Evolutionary conservation across 2,888 invertebrate genomes (phyloP), one percentile per base, ranked within the genome.

Genomic region (Perizoma flavofasciatum): DNA sequence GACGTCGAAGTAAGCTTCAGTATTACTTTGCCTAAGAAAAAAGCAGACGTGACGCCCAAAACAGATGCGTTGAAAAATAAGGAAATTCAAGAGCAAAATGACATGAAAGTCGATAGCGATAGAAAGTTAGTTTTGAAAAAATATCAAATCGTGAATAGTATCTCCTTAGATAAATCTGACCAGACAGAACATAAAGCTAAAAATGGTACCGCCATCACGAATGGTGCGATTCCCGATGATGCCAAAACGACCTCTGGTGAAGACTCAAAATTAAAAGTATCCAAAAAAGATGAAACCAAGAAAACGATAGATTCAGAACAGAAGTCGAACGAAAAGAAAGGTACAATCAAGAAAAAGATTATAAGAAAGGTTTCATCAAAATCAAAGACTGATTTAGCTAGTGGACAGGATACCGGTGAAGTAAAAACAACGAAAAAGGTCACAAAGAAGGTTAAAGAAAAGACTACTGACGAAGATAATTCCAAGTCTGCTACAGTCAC

Each of bases 1-100:
- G 88, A 92, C 49, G 75, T 92, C 40, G 92, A 92, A 82, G 92
- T 92, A 50, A 90, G 87, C 73, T 92, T 92, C 71, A 90, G 82
- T 78, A 84, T 92, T 71, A 89, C 86, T 46, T 80, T 92, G 59
- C 92, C 92, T 48, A 87, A 75, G 72, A 91, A 85, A 71, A 70
- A 83, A 74, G 50, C 74, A 2, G 75, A 76, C 11, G 55, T 56
- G 37, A 22, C 68, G 5, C 62, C 72, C 10, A 85, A 84, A 69
- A 58, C 73, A 9, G 80, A 84, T 50, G 64, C 74, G 33, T 50
- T 65, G 6, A 78, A 72, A 58, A 77, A 69, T 63, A 66, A 55
- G 55, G 74, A 78, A 35, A 61, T 47, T 41, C 59, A 62, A 34
- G 77, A 80, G 44, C 62, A 64, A 49, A 79, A 61, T 49, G 63